Evolutionary conservation across 1,140 invertebrate species (phyloP).

Genomic region (Solenopsis invicta): DNA sequence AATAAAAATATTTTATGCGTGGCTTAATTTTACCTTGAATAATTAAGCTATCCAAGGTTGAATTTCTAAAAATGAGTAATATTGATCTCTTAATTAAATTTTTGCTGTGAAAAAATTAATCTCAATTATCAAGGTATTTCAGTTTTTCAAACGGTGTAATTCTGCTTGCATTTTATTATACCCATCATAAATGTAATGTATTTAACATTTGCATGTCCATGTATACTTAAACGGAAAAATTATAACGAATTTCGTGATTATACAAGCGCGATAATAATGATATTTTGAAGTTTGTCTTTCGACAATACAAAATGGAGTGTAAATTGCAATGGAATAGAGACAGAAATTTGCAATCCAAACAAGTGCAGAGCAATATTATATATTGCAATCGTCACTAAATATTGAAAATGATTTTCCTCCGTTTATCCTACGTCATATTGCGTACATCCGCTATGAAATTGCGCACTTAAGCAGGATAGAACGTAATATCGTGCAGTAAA

Average conservation of each 20-base stretch:
- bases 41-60: neutral
- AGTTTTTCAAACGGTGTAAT: neutral
- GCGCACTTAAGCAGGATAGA: constrained; percentile 44
- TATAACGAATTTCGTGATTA: neutral
- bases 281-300: constrained; percentile 28
- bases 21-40: constrained; percentile 2
- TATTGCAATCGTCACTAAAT: neutral
- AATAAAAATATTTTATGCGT: neutral
- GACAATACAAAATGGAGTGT: constrained; percentile 28
- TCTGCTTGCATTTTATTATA: neutral
- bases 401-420: constrained; percentile 38
- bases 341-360: constrained; percentile 40
- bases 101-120: neutral
- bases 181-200: neutral
- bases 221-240: neutral
- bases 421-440: constrained; percentile 34
- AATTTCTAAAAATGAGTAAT: constrained; percentile 12
- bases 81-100: neutral
- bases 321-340: constrained; percentile 39
- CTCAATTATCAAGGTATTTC: neutral
- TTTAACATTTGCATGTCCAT: neutral
- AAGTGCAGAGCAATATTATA: constrained; percentile 3
- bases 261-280: constrained; percentile 21
- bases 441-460: constrained; percentile 43
- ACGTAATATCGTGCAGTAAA: constrained; percentile 27